Evolutionary conservation across 1,140 invertebrate species (phyloP), one percentile per base, ranked within the genome.

Genomic region (Drosophila rhopaloa): DNA sequence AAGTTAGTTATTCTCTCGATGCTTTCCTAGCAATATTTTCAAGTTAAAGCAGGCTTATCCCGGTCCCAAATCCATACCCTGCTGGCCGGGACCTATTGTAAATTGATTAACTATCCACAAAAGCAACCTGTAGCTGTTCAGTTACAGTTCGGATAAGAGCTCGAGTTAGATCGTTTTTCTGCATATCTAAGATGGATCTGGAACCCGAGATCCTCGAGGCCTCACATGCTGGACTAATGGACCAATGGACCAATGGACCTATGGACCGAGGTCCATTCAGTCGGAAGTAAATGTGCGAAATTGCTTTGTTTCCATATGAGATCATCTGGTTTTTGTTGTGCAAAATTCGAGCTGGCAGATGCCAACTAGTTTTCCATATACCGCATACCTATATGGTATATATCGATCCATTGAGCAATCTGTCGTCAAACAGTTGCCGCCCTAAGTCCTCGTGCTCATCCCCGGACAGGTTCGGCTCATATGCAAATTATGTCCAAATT

Each of bases 371-470:
- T 60, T 73, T 47, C 44, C 43, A 54, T 51, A 79, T 77, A 38
- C 63, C 19, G 1, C 38, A 51, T 57, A 37, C 35, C 16, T 51
- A 53, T 51, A 58, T 61, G 67, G 38, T 65, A 58, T 55, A 65
- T 61, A 65, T 70, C 83, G 83, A 88, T 83, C 83, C 84, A 88
- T 88, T 88, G 84, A 89, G 85, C 84, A 88, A 88, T 88, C 73
- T 88, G 85, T 88, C 77, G 85, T 89, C 84, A 88, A 88, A 88
- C 84, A 88, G 76, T 89, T 84, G 85, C 84, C 84, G 84, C 85
- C 80, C 54, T 89, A 80, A 81, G 73, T 50, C 35, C 57, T 50
- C 41, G 66, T 67, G 66, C 51, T 70, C 67, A 57, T 70, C 63
- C 63, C 13, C 32, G 46, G 48, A 56, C 56, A 48, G 59, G 70